These are phyloP conservation scores for Lanius ludovicianus DNA, from an alignment of 2,113 vertebrate genomes.

Conservation along the genomic window DNA sequence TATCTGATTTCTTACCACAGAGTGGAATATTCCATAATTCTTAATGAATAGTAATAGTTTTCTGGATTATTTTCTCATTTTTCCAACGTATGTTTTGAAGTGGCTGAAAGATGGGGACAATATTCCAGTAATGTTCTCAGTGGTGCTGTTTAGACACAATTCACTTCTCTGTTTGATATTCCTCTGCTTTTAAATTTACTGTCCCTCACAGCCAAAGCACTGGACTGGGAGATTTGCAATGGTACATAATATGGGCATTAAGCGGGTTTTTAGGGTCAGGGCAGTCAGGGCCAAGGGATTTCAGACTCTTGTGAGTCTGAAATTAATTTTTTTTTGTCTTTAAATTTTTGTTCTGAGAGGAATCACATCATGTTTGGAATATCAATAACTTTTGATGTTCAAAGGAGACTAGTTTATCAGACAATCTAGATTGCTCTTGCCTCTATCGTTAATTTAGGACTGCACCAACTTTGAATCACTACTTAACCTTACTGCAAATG, in stretches of 20 bases:
- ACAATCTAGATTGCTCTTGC: background rate
- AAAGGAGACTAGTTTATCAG: background rate
- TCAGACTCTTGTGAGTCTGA: background rate
- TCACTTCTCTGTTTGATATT: conserved; percentile 8
- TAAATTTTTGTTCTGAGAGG: background rate
- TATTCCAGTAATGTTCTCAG: conserved; percentile 32
- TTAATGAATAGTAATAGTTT: background rate
- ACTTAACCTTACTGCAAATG: background rate
- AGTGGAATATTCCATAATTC: background rate
- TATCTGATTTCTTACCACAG: background rate
- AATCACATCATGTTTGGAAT: background rate
- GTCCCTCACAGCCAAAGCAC: background rate
- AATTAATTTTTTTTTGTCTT: background rate
- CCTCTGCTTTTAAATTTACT: conserved; percentile 28
- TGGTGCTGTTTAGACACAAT: background rate
- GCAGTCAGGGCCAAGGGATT: background rate
- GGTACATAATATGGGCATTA: background rate
- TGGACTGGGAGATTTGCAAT: background rate
- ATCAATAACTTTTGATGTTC: background rate
- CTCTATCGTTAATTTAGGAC: background rate
- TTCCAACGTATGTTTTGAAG: background rate
- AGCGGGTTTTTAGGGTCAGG: background rate
- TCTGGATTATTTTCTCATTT: background rate
- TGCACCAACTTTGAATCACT: background rate
- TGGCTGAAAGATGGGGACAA: background rate